phyloP scores from a whole-genome alignment of 2,113 vertebrate species.

The Ameiurus melas region DNA sequence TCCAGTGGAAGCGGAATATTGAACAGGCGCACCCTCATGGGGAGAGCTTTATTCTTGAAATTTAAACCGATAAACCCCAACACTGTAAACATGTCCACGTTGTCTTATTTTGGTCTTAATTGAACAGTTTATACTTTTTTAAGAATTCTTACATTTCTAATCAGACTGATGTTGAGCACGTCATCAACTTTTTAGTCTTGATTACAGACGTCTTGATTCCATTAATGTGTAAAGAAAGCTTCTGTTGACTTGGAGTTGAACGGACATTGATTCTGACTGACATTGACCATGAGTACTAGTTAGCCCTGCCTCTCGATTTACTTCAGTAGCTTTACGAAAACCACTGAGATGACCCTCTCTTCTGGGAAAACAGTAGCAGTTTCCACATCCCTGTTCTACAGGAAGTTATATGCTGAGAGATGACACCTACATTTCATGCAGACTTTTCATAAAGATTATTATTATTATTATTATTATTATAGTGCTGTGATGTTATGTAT shows the following conservation, averaged over 20 bases:
- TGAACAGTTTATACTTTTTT: not conserved
- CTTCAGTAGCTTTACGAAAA: not conserved
- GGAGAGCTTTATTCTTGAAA: not conserved
- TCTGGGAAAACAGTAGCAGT: constrained; percentile 14
- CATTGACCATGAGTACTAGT: not conserved
- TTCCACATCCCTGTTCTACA: not conserved
- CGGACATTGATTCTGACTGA: not conserved
- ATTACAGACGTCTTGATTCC: not conserved
- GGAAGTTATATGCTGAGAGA: not conserved
- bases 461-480: not conserved
- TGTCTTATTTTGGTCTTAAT: constrained; percentile 4
- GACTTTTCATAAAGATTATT: constrained; percentile 19
- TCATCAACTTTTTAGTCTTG: not conserved
- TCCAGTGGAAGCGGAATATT: not conserved
- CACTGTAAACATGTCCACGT: not conserved
- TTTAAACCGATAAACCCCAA: not conserved
- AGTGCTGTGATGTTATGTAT: not conserved
- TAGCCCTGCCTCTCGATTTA: not conserved
- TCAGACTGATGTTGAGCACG: not conserved
- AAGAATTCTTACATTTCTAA: not conserved
- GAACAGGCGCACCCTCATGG: not conserved
- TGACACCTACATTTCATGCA: constrained; percentile 9
- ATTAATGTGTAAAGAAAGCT: not conserved
- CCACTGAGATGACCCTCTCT: not conserved
- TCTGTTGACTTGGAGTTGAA: not conserved